phyloP scores from a whole-genome alignment of 2,797 vertebrate genomes.

The Phoebastria nigripes region DNA sequence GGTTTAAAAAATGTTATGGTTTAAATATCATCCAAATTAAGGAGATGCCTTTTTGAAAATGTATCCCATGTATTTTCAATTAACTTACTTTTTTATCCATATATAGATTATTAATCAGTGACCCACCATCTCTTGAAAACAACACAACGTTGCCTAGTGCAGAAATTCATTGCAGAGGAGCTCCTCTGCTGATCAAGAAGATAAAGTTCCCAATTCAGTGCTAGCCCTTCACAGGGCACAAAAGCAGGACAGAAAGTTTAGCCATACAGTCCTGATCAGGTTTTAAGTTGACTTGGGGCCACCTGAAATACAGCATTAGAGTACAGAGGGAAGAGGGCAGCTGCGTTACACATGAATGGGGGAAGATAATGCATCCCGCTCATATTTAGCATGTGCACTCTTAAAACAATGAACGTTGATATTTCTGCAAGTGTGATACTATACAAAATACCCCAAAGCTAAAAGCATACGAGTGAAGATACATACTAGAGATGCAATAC shows the following conservation, averaged over 20 bases:
- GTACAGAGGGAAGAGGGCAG: neutral
- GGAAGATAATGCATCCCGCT: neutral
- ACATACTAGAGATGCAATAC: neutral
- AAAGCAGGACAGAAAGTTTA: neutral
- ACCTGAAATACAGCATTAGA: neutral
- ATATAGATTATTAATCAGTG: neutral
- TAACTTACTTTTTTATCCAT: neutral
- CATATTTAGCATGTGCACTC: accelerated
- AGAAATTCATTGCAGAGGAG: neutral
- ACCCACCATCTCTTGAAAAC: neutral
- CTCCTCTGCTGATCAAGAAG: neutral
- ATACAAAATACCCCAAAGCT: neutral
- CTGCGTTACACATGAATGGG: neutral
- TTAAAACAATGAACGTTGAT: accelerated
- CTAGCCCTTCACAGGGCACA: accelerated
- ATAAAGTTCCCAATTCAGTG: accelerated
- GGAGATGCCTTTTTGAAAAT: neutral
- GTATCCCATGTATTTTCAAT: neutral
- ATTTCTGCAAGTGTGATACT: neutral
- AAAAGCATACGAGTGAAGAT: neutral
- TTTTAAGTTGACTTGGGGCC: neutral
- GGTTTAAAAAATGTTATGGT: neutral
- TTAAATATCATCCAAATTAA: neutral
- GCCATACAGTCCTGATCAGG: accelerated
- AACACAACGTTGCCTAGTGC: neutral